phyloP scores from a whole-genome alignment of 92 coral and sea anemone species.

The Chrysogorgia sp. region DNA sequence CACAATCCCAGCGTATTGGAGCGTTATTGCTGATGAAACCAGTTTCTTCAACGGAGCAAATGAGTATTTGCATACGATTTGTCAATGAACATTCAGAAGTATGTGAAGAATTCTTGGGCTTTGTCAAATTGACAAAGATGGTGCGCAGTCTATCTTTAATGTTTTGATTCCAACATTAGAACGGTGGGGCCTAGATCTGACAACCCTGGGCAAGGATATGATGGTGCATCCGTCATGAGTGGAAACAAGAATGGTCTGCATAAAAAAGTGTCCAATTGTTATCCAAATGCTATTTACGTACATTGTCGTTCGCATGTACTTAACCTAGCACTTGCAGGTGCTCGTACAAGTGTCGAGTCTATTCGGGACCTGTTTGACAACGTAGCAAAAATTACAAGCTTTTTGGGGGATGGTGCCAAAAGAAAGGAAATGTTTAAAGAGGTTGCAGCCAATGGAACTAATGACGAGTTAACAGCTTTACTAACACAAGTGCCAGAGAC shows the following conservation, averaged over 20 bases:
- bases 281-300: slow-evolving; percentile 57
- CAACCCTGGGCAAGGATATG: slow-evolving; percentile 55
- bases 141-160: slow-evolving; percentile 39
- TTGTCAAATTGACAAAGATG: slow-evolving; percentile 43
- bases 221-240: slow-evolving; percentile 58
- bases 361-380: slow-evolving; percentile 55
- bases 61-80: slow-evolving; percentile 26
- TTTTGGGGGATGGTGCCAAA: slow-evolving; percentile 45
- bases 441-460: slow-evolving; percentile 14
- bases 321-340: slow-evolving; percentile 45
- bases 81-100: slow-evolving; percentile 53
- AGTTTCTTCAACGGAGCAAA: too few species aligned
- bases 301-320: slow-evolving; percentile 49
- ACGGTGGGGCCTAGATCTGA: slow-evolving; percentile 40
- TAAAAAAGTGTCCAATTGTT: slow-evolving; percentile 51
- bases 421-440: slow-evolving; percentile 23
- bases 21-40: too few species aligned
- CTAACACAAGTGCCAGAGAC: not conserved
- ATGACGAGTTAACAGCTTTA: not conserved
- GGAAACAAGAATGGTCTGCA: slow-evolving; percentile 53
- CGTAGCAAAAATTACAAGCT: slow-evolving; percentile 43
- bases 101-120: slow-evolving; percentile 62
- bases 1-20: too few species aligned
- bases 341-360: slow-evolving; percentile 53
- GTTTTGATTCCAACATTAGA: slow-evolving; percentile 26